Base-by-base conservation (phyloP, 2,888 invertebrate genomes). In the Euspilapteryx auroguttella region DNA sequence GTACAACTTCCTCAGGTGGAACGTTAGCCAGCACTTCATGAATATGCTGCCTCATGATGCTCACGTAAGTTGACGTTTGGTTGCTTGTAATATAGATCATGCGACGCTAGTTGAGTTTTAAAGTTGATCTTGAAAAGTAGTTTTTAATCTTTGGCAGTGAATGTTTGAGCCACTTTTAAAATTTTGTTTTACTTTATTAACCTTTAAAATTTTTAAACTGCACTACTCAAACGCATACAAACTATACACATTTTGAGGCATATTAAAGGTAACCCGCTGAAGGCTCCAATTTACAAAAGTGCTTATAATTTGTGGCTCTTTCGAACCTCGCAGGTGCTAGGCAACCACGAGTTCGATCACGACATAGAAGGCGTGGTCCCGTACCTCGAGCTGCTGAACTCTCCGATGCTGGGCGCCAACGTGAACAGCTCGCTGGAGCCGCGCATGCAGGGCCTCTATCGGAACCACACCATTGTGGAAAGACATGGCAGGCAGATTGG, bases 341-440 rank as follows among this genome's bases (percentile, higher is more conserved):
- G 92, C 1, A 92, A 92, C 55, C 92, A 94, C 44, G 93, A 93
- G 53, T 93, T 94, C 44, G 93, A 93, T 49, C 80, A 87, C 41
- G 83, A 81, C 2, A 65, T 91, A 2, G 80, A 62, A 6, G 90
- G 88, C 0, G 55, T 90, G 0, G 77, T 85, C 0, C 87, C 87
- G 0, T 91, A 88, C 51, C 47, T 93, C 22, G 53, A 82, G 40
- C 57, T 56, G 1, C 47, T 87, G 6, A 64, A 82, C 2, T 78
- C 86, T 1, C 82, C 86, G 1, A 81, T 89, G 49, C 55, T 93
- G 21, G 85, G 85, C 4, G 80, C 86, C 17, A 93, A 93, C 44
- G 85, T 93, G 27, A 85, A 92, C 49, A 80, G 81, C 4, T 64
- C 65, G 1, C 47, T 76, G 3, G 90, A 90, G 39, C 87, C 89